Percentiles rank a stretch among this genome's conserved stretches.
phyloP scores from a whole-genome alignment of 2,113 vertebrate genomes.

The Oreotrochilus melanogaster region DNA sequence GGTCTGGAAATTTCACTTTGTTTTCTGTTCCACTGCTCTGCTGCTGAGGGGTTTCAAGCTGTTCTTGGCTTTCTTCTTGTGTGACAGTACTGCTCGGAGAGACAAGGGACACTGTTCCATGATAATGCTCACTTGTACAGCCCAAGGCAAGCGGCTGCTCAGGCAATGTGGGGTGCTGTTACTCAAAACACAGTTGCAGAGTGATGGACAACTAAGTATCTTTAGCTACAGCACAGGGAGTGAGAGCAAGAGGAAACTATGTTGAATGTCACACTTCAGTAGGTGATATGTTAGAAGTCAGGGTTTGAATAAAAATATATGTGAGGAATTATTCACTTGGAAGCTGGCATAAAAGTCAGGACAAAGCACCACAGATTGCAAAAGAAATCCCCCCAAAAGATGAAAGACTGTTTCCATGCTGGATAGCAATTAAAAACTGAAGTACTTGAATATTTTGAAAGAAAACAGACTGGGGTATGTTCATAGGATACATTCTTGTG shows the following conservation, averaged over 20 bases:
- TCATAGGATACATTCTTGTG: neutral
- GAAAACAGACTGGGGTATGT: neutral
- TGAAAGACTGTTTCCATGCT: conserved; percentile 41
- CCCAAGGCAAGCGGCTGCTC: conserved; percentile 73
- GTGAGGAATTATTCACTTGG: neutral
- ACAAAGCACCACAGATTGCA: neutral
- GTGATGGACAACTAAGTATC: conserved; percentile 6
- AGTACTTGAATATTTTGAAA: neutral
- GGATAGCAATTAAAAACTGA: conserved; percentile 49
- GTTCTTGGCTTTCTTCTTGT: conserved; percentile 53
- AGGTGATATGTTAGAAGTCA: neutral
- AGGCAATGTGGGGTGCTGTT: conserved; percentile 57
- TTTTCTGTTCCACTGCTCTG: conserved; percentile 43
- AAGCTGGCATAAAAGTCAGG: neutral
- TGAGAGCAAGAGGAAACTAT: neutral
- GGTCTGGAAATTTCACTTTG: conserved; percentile 60
- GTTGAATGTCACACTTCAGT: accelerated
- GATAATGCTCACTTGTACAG: conserved; percentile 70
- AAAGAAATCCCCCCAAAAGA: conserved; percentile 14
- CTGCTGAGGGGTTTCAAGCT: conserved; percentile 50
- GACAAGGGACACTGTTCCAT: conserved; percentile 58
- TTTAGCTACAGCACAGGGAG: neutral
- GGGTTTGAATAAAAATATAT: neutral
- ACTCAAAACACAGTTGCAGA: conserved; percentile 9
- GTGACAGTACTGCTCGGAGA: conserved; percentile 58